Evolutionary conservation across 2,797 vertebrate genomes (phyloP).

Genomic region (Tiaroga cobitis): DNA sequence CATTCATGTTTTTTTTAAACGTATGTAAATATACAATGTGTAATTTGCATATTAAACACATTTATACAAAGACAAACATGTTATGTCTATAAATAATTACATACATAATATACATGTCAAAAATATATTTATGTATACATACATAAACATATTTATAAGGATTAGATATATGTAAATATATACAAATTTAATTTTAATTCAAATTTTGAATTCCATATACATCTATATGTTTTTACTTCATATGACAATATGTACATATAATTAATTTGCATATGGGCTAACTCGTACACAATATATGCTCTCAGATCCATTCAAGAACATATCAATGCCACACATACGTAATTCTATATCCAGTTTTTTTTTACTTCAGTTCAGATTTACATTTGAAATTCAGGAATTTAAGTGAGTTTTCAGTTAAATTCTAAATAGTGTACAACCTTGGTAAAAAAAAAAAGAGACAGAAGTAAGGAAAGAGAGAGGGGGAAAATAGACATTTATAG

Average conservation of each 20-base stretch:
- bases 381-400: neutral
- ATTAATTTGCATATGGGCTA: neutral
- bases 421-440: conserved; percentile 4
- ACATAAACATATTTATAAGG: too few species aligned
- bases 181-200: too few species aligned
- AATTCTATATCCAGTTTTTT: neutral
- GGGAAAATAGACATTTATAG: neutral
- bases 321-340: neutral
- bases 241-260: neutral
- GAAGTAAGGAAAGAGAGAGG: neutral
- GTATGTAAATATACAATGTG: too few species aligned
- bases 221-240: neutral
- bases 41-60: too few species aligned
- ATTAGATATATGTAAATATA: too few species aligned
- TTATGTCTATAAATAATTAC: too few species aligned
- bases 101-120: too few species aligned
- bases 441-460: neutral
- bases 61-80: too few species aligned
- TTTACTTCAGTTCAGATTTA: neutral
- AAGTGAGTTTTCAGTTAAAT: neutral
- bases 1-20: neutral
- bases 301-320: neutral
- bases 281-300: neutral
- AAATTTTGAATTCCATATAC: neutral
- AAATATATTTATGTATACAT: too few species aligned